Evolutionary conservation across 2,113 vertebrate genomes (phyloP), one percentile per base, ranked within the genome.

Genomic region (Menidia beryllina): DNA sequence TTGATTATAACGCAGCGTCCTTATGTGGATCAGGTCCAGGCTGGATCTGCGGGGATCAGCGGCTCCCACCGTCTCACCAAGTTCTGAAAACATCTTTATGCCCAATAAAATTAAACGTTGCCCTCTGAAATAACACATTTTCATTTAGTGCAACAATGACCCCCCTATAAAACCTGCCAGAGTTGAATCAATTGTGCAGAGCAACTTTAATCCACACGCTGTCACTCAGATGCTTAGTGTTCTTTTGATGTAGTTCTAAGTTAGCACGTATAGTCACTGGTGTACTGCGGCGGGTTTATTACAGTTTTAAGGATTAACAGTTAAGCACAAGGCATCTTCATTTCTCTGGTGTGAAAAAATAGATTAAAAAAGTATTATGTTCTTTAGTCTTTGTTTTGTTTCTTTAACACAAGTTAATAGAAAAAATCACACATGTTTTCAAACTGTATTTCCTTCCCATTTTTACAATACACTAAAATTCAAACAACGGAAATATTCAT

Each of bases 1-100:
- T 83, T 63, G 84, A 89, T 90, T 86, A 88, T 72, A 83, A 50
- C 61, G 27, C 72, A 82, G 69, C 60, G 38, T 48, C 75, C 86
- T 81, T 85, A 77, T 84, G 73, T 89, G 86, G 85, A 81, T 74
- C 82, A 61, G 72, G 63, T 76, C 82, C 71, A 79, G 54, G 54
- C 25, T 8, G 71, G 68, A 77, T 88, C 67, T 69, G 68, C 74
- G 53, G 69, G 77, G 69, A 84, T 81, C 75, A 73, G 76, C 78
- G 72, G 69, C 64, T 75, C 53, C 43, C 43, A n/a, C 47, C 24
- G 81, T 60, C 54, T 10, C 56, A 67, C 68, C 69, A 17, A 48
- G 47, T 25, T 62, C 54, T 59, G 17, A 61, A 79, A 74, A 72
- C 56, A 50, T 55, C 34, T 55, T 43, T 47, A 41, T 70, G 59